These are phyloP conservation scores for Diprion similis DNA, from an alignment of 1,140 invertebrate genomes.

Conservation along the genomic window DNA sequence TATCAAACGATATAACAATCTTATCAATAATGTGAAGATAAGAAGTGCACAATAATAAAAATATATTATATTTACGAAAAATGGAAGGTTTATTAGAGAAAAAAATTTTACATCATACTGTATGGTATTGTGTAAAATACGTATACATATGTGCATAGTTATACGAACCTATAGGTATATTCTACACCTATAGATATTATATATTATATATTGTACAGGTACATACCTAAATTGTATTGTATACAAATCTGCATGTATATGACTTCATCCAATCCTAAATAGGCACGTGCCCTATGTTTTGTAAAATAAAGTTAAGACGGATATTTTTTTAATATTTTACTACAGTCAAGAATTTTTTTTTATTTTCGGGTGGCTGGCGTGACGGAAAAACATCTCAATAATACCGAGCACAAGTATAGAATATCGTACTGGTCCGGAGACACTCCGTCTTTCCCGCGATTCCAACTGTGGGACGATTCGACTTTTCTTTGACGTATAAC, in stretches of 20 bases:
- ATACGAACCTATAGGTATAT: no score
- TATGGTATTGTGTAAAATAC: conserved; percentile 14
- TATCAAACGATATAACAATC: conserved; percentile 4
- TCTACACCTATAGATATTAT: no score
- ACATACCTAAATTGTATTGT: no score
- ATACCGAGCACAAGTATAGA: no score
- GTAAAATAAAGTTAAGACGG: conserved; percentile 45
- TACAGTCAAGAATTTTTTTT: no score
- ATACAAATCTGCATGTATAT: no score
- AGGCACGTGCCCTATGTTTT: conserved; percentile 42
- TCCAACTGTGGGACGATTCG: background rate
- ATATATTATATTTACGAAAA: conserved; percentile 33
- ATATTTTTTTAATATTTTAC: no score
- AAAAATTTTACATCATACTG: conserved; percentile 16
- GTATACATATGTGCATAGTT: conserved; percentile 28
- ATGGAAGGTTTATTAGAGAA: conserved; percentile 20
- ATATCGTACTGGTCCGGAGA: no score
- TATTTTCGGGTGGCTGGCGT: no score
- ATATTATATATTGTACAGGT: no score
- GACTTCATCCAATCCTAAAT: conserved; percentile 31
- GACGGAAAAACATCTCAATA: no score
- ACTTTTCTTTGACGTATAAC: background rate
- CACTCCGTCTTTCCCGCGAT: background rate
- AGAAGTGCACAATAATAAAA: background rate
- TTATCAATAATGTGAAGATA: background rate